Evolutionary conservation across 2,797 vertebrate species (phyloP).

Genomic region (Phoebastria nigripes): DNA sequence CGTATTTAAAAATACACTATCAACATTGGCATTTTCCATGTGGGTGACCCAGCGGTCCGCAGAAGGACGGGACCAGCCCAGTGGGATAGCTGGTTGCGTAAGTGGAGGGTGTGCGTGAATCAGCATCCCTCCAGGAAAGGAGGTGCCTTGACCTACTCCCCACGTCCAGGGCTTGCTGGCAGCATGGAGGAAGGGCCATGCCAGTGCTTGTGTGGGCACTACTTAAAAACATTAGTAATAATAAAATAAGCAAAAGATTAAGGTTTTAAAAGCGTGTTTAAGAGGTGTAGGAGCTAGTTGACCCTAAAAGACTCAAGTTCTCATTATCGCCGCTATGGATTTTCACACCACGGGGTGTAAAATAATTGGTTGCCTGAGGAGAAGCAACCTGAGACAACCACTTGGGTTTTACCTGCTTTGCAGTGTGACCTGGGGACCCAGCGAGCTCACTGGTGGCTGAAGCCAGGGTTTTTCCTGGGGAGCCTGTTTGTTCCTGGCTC

Average conservation of each 20-base stretch:
- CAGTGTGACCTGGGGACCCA: neutral
- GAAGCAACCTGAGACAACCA: neutral
- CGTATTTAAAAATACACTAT: neutral
- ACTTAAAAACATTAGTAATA: neutral
- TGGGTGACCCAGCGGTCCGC: fast-evolving
- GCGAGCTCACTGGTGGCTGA: neutral
- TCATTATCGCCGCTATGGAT: neutral
- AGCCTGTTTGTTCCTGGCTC: neutral
- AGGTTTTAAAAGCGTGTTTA: neutral
- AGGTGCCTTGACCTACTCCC: neutral
- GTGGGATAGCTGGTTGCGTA: neutral
- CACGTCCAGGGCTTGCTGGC: neutral
- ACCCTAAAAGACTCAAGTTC: neutral
- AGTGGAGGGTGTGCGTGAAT: neutral
- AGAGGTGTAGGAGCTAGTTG: neutral
- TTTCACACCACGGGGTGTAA: neutral
- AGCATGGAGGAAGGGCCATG: neutral
- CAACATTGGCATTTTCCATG: neutral
- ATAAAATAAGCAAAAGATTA: neutral
- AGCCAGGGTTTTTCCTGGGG: neutral
- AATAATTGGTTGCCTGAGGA: slow-evolving; percentile 46
- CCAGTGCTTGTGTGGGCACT: neutral
- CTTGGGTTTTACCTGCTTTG: neutral
- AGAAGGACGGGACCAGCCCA: neutral
- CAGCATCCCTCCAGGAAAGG: neutral